A percentile compares a stretch with the other conserved stretches of the same genome.
phyloP scores from a whole-genome alignment of 2,113 vertebrate genomes.

The Aplodontia rufa region DNA sequence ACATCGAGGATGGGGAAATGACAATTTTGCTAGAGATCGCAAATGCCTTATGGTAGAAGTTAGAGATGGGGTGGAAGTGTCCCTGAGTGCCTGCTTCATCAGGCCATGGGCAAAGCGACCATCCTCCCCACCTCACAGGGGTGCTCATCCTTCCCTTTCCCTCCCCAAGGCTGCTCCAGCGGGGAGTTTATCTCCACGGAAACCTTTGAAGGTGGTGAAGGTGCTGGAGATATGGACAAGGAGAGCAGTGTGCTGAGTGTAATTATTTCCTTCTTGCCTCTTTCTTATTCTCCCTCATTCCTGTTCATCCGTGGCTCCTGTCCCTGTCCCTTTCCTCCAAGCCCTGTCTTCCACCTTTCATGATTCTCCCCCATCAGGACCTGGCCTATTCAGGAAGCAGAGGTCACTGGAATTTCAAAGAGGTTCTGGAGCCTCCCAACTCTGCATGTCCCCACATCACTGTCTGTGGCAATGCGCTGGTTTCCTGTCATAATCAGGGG shows the following conservation, averaged over 20 bases:
- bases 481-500: not conserved
- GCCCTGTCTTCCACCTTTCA: not conserved
- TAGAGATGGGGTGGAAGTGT: too few species aligned
- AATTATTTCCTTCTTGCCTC: slow-evolving; percentile 11
- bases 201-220: slow-evolving; percentile 89
- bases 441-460: not conserved
- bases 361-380: not conserved
- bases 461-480: not conserved
- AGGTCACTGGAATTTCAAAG: not conserved
- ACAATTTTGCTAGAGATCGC: not conserved
- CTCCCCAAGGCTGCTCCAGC: slow-evolving; percentile 88
- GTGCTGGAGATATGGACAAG: slow-evolving; percentile 89
- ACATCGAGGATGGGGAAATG: not conserved
- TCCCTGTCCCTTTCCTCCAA: not conserved
- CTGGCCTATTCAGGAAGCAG: not conserved
- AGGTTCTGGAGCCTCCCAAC: not conserved
- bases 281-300: not conserved
- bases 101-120: not conserved
- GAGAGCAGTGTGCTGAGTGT: slow-evolving; percentile 90
- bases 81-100: too few species aligned
- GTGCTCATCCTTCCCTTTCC: not conserved
- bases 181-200: slow-evolving; percentile 89
- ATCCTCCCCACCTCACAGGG: not conserved
- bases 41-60: not conserved
- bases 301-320: not conserved